phyloP scores from a whole-genome alignment of 2,888 invertebrate genomes.

The Cremastinae sp. region DNA sequence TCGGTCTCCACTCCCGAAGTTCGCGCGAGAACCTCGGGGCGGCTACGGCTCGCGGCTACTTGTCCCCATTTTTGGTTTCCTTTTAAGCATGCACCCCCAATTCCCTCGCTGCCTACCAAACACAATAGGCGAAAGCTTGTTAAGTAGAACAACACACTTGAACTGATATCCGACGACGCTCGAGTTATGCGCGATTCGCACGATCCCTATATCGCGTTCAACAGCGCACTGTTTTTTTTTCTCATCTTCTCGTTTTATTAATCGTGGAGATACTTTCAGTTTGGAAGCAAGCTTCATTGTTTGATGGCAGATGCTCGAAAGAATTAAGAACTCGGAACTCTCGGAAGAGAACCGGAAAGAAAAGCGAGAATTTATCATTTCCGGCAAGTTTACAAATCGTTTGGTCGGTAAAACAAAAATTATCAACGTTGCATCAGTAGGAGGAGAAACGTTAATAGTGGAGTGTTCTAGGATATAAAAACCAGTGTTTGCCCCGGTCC shows the following conservation, averaged over 20 bases:
- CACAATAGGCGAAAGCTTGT: constrained; percentile 80
- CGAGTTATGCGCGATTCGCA: constrained; percentile 1
- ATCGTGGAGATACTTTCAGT: too few relatives aligned
- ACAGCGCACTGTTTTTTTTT: too few relatives aligned
- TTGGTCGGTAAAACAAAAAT: constrained; percentile 45
- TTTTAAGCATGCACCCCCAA: constrained; percentile 77
- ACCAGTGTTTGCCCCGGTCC: constrained; percentile 62
- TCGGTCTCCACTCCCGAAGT: constrained; percentile 53
- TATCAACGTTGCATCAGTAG: constrained; percentile 49
- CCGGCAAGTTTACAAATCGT: constrained; percentile 56
- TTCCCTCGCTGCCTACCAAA: constrained; percentile 22
- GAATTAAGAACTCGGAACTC: background rate
- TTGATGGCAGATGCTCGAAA: background rate
- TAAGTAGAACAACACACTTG: constrained; percentile 78
- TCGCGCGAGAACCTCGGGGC: constrained; percentile 57
- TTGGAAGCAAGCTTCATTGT: background rate
- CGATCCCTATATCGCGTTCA: too few relatives aligned
- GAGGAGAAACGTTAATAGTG: constrained; percentile 13
- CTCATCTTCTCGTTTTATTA: too few relatives aligned
- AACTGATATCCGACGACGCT: constrained; percentile 69
- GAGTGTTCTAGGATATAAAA: constrained; percentile 54
- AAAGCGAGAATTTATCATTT: constrained; percentile 11
- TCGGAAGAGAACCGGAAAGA: background rate
- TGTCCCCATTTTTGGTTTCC: constrained; percentile 80
- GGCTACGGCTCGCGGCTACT: constrained; percentile 72